Conservation (phyloP, 2,888 invertebrate species). For the Acrocera orbiculus region DNA sequence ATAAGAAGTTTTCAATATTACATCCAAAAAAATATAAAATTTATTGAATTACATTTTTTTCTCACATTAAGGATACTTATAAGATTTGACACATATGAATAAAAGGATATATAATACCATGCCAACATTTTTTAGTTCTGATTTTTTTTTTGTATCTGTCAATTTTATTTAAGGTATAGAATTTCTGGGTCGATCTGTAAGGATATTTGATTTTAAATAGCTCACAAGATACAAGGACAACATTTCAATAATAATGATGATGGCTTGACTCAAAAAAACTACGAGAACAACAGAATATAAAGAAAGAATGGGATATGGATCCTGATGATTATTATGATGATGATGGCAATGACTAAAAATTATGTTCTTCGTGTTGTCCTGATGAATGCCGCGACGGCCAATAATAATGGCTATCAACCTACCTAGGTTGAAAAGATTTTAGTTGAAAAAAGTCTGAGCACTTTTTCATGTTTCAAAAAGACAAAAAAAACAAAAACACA, state of each 20-base stretch:
- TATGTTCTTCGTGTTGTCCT: conserved; percentile 4
- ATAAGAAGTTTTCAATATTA: too few relatives aligned
- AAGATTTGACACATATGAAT: too few relatives aligned
- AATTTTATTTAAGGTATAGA: too few relatives aligned
- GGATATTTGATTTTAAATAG: conserved; percentile 7
- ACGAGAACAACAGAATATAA: too few relatives aligned
- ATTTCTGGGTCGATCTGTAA: conserved; percentile 2
- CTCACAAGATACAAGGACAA: conserved; percentile 8
- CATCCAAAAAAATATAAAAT: too few relatives aligned
- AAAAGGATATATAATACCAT: too few relatives aligned
- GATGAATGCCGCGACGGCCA: conserved; percentile 5
- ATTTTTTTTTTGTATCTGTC: too few relatives aligned
- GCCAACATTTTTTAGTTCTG: too few relatives aligned
- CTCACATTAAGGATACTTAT: too few relatives aligned
- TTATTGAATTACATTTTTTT: too few relatives aligned
- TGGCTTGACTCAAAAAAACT: conserved; percentile 2
- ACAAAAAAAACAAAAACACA: conserved; percentile 1
- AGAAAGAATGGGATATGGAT: too few relatives aligned
- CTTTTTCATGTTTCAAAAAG: conserved; percentile 6
- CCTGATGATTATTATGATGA: too few relatives aligned
- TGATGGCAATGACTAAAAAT: conserved; percentile 8
- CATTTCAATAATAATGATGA: conserved; percentile 11
- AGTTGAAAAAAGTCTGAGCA: conserved; percentile 4
- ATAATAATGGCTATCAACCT: conserved; percentile 10
- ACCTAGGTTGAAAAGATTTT: conserved; percentile 2